Evolutionary conservation across 2,888 invertebrate genomes (phyloP), one percentile per base, ranked within the genome.

Genomic region (Fragum fragum): DNA sequence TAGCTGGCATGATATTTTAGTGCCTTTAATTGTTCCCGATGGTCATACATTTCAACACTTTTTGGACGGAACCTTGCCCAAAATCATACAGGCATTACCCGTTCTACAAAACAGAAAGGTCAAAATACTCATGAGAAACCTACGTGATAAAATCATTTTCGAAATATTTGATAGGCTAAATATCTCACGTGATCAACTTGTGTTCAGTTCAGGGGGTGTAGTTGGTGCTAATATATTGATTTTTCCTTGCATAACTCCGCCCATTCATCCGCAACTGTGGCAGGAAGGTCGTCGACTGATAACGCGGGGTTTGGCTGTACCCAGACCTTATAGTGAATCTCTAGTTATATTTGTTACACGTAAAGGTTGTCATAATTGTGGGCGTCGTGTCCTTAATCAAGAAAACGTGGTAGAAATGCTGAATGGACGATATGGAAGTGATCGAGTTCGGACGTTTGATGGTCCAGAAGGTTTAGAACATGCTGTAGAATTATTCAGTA

Each of bases 41-140:
- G 73, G 74, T 1, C 42, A 69, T 9, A 74, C 74, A 16, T 79
- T 79, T 53, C 79, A 79, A 53, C 79, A 79, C 29, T 79, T 79
- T 21, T n/a, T 78, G 2, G 78, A 78, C 57, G 73, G 78, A 14
- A 61, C 73, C 2, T 53, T 78, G 18, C 78, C 79, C 18, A 79
- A 79, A 63, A 52, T 79, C 11, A 53, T 79, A 7, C 79, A 79
- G 28, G 79, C 63, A 2, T 26, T 74, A 26, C 57, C 74, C 1
- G 42, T 73, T 1, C 21, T 79, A 14, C 47, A 59, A 39, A 39
- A 63, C 21, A 57, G 42, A 11, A 32, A 32, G 3, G 68, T 73
- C 6, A 70, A 59, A 36, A 42, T 74, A 11, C 36, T 79, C 21
- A 69, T 74, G 61, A 23, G 36, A 36, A 28, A 29, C n/a, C 11